A percentile compares a stretch with the other conserved stretches of the same genome.
phyloP scores from a whole-genome alignment of 2,888 invertebrate species.

The Agelastica alni region DNA sequence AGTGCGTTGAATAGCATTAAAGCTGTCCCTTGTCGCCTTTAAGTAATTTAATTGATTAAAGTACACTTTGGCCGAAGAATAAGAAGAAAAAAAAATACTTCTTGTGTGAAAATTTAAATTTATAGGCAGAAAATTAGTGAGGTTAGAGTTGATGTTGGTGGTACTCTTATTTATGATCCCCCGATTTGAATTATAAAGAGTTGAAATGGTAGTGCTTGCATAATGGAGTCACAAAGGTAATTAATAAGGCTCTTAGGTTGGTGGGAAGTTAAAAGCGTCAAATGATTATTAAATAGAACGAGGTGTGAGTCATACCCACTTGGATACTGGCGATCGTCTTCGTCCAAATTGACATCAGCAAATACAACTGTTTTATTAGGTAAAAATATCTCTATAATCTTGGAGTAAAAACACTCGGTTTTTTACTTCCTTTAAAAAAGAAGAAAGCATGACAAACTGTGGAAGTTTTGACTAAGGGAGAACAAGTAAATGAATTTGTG shows the following conservation, averaged over 20 bases:
- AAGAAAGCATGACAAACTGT: too few relatives aligned
- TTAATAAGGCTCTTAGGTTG: slow-evolving; percentile 11
- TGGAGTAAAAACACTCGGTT: too few relatives aligned
- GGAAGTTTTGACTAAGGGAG: too few relatives aligned
- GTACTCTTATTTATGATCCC: slow-evolving; percentile 41
- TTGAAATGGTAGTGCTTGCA: slow-evolving; percentile 17
- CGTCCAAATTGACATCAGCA: too few relatives aligned
- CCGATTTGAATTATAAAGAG: slow-evolving; percentile 22
- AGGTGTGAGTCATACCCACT: too few relatives aligned
- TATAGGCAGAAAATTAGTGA: slow-evolving; percentile 56
- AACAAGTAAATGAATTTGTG: too few relatives aligned
- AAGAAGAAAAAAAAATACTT: slow-evolving; percentile 28
- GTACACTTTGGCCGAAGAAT: slow-evolving; percentile 32
- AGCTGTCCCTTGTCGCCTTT: slow-evolving; percentile 36
- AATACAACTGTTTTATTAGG: too few relatives aligned
- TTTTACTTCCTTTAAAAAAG: too few relatives aligned
- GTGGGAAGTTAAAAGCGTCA: slow-evolving; percentile 7
- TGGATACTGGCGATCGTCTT: too few relatives aligned
- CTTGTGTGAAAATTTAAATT: slow-evolving; percentile 53
- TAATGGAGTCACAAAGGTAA: slow-evolving; percentile 5
- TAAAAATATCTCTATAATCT: too few relatives aligned
- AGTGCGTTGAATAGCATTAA: slow-evolving; percentile 54
- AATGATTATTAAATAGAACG: too few relatives aligned
- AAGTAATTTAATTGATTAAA: slow-evolving; percentile 49
- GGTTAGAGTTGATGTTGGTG: slow-evolving; percentile 42